phyloP scores from a whole-genome alignment of 2,113 vertebrate species.

The Todiramphus saurophagus region DNA sequence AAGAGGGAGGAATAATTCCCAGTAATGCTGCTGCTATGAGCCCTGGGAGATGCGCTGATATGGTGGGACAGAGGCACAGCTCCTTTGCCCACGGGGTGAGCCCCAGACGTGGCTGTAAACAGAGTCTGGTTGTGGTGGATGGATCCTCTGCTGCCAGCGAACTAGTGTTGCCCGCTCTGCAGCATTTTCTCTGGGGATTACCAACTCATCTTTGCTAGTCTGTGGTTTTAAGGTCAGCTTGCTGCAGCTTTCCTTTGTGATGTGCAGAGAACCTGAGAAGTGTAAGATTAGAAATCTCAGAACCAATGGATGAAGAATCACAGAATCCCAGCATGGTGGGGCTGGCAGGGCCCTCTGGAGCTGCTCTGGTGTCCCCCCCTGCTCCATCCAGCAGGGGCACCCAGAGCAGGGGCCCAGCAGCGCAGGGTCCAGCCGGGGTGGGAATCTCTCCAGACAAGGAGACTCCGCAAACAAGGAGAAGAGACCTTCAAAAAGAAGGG shows the following conservation, averaged over 20 bases:
- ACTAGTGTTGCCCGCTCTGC: background rate
- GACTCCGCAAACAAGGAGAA: background rate
- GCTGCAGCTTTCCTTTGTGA: background rate
- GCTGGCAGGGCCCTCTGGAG: background rate
- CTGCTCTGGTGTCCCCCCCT: background rate
- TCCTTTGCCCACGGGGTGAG: rapidly evolving
- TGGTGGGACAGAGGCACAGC: rapidly evolving
- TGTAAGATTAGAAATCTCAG: background rate
- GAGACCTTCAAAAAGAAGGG: background rate
- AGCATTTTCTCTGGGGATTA: background rate
- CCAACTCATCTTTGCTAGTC: background rate
- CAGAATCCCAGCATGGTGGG: background rate
- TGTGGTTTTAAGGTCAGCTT: background rate
- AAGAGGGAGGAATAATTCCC: rapidly evolving
- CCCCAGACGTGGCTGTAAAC: background rate
- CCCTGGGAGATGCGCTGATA: background rate
- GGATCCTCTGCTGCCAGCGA: background rate
- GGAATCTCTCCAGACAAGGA: too few relatives aligned
- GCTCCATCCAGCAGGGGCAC: background rate
- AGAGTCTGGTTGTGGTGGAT: background rate
- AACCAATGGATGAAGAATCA: background rate
- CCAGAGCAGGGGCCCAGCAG: too few relatives aligned
- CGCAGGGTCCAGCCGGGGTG: too few relatives aligned
- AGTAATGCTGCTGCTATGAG: background rate
- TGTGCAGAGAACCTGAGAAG: background rate